Evolutionary conservation across 1,140 invertebrate genomes (phyloP), one percentile per base, ranked within the genome.

Genomic region (Vanessa tameamea): DNA sequence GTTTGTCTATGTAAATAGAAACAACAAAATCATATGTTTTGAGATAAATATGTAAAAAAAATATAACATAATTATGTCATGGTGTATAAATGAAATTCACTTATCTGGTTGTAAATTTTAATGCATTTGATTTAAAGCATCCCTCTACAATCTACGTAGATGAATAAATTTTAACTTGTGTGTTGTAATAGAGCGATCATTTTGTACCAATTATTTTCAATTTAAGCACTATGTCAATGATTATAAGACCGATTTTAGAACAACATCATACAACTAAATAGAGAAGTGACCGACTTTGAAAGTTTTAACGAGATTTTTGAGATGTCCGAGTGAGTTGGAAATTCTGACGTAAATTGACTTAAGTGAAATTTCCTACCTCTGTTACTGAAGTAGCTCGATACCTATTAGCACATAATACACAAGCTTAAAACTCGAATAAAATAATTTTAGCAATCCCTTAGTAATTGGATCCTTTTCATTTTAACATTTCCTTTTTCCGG

Each of bases 241-340:
- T 53, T 20, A 53, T 16, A 53, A 53, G 50, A 53, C 14, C 50
- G 15, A 53, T 16, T 53, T 53, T 53, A 53, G 15, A 53, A 53
- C 15, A 57, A 57, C 55, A 12, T 0, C 20, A 26, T 57, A 16
- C 55, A 57, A 57, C 20, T 13, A 26, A 26, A 26, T 26, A 57
- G 55, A 57, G 55, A 57, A 53, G 50, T 57, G 12, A 20, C 55
- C 55, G 55, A 64, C 59, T 68, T 69, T 69, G 53, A n/a, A 74
- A 74, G 65, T 74, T 74, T 69, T 74, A 74, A 74, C 48, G 72
- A 74, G 72, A 74, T 69, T 74, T 74, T 74, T 74, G 55, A 68
- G 65, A 51, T 74, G 66, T 66, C 57, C 66, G 66, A 66, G 47
- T 73, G 66, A 66, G 55, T 48, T 51, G 14, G 47, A 66, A 66